Evolutionary conservation across 2,797 vertebrate species (phyloP), one percentile per base, ranked within the genome.

Genomic region (Hylomyscus alleni): DNA sequence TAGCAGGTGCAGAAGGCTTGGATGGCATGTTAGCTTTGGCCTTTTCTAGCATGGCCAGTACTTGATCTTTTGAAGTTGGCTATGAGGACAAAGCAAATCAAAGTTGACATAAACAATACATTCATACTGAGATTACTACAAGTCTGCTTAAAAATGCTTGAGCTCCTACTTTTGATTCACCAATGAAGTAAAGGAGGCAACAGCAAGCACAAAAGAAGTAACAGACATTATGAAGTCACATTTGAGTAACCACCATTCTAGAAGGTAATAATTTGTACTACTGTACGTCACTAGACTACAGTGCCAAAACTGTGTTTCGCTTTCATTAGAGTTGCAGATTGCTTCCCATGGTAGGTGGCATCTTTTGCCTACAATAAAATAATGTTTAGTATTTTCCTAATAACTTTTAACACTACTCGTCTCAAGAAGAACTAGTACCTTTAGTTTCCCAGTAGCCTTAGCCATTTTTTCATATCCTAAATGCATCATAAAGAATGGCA

Each of bases 401-500:
- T 90, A 67, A 50, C 34, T 89, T 94, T 85, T 65, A 94, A 93
- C 4, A 80, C 31, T 56, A 89, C 1, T 44, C 86, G 31, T 31
- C 89, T 40, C 47, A 96, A 44, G 31, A 96, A 44, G 31, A 92
- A 96, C 69, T 60, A 95, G 77, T 98, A 99, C 99, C 99, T 99
- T 99, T 82, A 99, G 99, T 98, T 99, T 99, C 78, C 99, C 98
- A 0, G 99, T 99, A 56, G 99, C 99, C 98, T 99, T 99, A 95
- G 92, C 98, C 99, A 99, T 99, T 98, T 99, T 99, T 94, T 99
- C 99, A 90, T 99, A 99, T 80, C 99, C 99, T 95, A 99, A 98
- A 95, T 99, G 99, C 99, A 99, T 99, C 99, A 99, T 99, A 95
- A 99, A 99, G 96, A 99, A 99, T 0, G 99, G 99, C 85, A 99